These are phyloP conservation scores for Eriosoma lanigerum DNA, from an alignment of 1,140 invertebrate species.

Conservation along the genomic window DNA sequence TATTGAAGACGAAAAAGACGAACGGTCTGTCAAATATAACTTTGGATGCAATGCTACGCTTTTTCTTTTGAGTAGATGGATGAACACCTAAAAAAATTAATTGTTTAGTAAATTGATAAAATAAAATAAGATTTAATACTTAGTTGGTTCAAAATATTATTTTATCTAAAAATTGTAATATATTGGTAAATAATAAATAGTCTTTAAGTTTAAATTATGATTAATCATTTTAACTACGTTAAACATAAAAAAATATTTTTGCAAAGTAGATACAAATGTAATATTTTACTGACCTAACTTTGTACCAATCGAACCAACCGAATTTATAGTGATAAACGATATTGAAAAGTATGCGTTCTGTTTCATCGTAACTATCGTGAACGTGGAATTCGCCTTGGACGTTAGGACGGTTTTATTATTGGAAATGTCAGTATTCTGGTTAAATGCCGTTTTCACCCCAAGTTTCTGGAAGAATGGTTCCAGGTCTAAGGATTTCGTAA, in stretches of 20 bases:
- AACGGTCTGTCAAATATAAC: conserved; percentile 57
- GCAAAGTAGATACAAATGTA: no score
- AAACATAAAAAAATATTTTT: no score
- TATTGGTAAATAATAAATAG: no score
- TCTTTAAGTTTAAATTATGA: no score
- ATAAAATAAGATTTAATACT: no score
- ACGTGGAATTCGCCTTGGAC: not conserved
- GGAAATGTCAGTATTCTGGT: not conserved
- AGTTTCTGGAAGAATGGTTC: conserved; percentile 55
- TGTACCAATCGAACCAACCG: conserved; percentile 55
- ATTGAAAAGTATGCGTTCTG: conserved; percentile 57
- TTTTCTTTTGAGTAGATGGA: conserved; percentile 32
- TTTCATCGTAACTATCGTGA: conserved; percentile 54
- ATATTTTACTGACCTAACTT: conserved; percentile 55
- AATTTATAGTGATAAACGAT: conserved; percentile 57
- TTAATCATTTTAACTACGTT: no score
- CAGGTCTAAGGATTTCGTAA: conserved; percentile 55
- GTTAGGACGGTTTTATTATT: not conserved
- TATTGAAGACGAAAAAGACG: conserved; percentile 56
- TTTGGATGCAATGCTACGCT: conserved; percentile 52
- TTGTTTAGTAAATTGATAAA: not conserved
- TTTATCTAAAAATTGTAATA: no score
- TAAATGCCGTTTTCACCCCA: conserved; percentile 54
- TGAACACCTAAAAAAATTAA: conserved; percentile 53
- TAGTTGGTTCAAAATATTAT: no score